These are phyloP conservation scores for Bombus confusus DNA, from an alignment of 1,140 invertebrate genomes.

Conservation along the genomic window DNA sequence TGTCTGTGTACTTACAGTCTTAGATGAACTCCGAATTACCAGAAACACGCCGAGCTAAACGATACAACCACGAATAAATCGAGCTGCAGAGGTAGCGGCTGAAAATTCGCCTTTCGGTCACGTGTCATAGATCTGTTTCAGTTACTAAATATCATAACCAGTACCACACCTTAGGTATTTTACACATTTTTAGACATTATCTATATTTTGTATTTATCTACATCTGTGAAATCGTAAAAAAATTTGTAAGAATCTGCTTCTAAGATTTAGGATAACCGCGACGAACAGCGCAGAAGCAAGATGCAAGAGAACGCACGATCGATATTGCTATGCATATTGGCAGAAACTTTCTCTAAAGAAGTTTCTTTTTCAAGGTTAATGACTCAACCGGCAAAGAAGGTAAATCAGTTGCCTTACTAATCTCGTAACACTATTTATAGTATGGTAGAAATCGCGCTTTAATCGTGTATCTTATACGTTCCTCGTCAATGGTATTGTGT, in stretches of 20 bases:
- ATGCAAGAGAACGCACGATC: not conserved
- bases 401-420: slow-evolving; percentile 16
- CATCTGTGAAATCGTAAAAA: not conserved
- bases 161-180: not conserved
- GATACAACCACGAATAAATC: too few species aligned
- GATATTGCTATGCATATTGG: slow-evolving; percentile 17
- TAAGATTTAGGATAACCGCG: not conserved
- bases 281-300: not conserved
- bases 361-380: slow-evolving; percentile 49
- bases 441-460: not conserved
- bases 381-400: slow-evolving; percentile 24
- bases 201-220: not conserved
- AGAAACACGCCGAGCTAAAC: too few species aligned
- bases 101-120: too few species aligned
- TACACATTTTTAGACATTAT: not conserved
- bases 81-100: too few species aligned
- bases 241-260: too few species aligned
- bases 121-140: too few species aligned
- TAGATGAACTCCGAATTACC: too few species aligned
- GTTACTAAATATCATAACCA: too few species aligned
- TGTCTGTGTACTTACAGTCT: too few species aligned
- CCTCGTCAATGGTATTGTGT: not conserved
- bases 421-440: slow-evolving; percentile 21
- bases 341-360: slow-evolving; percentile 40
- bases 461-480: not conserved